These are phyloP conservation scores for Lophotriccus pileatus DNA, from an alignment of 2,797 vertebrate species.

Conservation along the genomic window DNA sequence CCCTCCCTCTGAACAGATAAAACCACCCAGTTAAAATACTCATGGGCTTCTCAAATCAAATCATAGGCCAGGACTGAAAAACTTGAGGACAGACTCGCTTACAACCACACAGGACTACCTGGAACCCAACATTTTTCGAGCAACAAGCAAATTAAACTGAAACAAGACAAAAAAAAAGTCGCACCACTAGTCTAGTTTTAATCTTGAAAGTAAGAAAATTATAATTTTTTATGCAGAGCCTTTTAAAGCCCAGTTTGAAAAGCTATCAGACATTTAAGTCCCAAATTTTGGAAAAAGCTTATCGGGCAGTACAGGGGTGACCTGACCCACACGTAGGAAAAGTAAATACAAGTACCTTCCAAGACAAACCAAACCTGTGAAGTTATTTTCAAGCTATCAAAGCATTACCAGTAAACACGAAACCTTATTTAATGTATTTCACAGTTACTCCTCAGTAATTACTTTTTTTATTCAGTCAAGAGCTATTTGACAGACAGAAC, in stretches of 20 bases:
- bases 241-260: neutral
- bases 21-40: neutral
- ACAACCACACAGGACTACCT: neutral
- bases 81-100: accelerated
- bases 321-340: neutral
- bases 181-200: neutral
- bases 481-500: neutral
- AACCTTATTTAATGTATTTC: neutral
- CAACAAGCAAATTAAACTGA: neutral
- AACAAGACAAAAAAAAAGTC: neutral
- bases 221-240: neutral
- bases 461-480: neutral
- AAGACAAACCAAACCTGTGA: neutral
- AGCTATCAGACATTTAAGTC: neutral
- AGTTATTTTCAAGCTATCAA: neutral
- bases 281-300: neutral
- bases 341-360: neutral
- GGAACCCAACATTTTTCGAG: neutral
- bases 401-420: neutral
- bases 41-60: neutral
- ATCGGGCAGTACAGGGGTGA: neutral
- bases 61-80: neutral
- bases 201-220: neutral
- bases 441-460: neutral
- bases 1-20: neutral